Percentiles rank a stretch among this genome's conserved stretches.
Conservation (phyloP, 2,888 invertebrate genomes). For the Morinoia aosen region DNA sequence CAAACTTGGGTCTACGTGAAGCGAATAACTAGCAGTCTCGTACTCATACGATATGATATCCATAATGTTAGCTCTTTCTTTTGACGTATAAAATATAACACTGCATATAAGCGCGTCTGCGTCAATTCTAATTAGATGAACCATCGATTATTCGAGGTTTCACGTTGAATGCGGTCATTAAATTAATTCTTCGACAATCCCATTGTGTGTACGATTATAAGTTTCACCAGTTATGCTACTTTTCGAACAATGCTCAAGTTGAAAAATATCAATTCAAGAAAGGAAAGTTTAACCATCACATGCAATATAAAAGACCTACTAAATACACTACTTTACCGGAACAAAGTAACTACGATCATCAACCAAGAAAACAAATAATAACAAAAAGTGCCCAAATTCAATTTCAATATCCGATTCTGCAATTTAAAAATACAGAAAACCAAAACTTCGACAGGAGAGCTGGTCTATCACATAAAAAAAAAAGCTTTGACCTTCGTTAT, state of each 20-base stretch:
- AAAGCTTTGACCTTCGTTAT: background rate
- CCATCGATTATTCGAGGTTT: no score
- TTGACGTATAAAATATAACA: no score
- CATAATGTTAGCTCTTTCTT: no score
- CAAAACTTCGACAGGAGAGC: background rate
- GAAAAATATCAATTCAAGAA: no score
- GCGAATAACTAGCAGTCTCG: background rate
- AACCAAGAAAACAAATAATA: background rate
- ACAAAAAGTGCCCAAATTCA: background rate
- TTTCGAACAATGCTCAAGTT: no score
- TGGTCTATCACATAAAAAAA: background rate
- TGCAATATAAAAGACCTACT: background rate
- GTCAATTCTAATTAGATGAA: no score
- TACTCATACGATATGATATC: background rate
- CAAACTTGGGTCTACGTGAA: background rate
- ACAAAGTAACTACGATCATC: background rate
- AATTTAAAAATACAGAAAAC: background rate
- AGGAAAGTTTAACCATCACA: background rate
- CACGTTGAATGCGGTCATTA: no score
- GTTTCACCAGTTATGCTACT: no score
- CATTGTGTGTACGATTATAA: no score
- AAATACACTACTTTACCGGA: background rate
- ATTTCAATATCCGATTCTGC: background rate
- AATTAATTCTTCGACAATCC: no score
- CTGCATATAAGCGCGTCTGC: no score